Conservation (phyloP, 2,113 vertebrate species). For the Phocoena phocoena region DNA sequence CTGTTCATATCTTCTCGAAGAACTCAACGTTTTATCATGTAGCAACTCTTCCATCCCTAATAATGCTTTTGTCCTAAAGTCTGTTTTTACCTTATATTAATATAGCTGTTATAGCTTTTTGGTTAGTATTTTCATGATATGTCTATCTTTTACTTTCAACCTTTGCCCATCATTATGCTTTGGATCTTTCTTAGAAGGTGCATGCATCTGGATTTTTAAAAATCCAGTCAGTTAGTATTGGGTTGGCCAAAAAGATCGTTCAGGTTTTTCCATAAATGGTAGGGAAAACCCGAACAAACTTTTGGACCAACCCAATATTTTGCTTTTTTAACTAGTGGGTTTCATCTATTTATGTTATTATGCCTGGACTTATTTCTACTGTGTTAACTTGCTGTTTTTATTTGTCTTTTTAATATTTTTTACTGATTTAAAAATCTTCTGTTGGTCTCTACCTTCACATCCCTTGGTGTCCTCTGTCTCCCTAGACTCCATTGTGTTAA, state of each 20-base stretch:
- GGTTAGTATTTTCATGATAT: background rate
- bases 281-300: too few species aligned
- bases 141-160: background rate
- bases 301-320: background rate
- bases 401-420: background rate
- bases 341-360: background rate
- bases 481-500: background rate
- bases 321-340: conserved; percentile 15
- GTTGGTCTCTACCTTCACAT: background rate
- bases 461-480: background rate
- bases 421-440: background rate
- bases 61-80: background rate
- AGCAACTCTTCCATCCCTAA: background rate
- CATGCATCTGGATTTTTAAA: background rate
- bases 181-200: background rate
- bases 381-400: background rate
- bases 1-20: background rate
- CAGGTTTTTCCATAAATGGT: too few species aligned
- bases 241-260: too few species aligned
- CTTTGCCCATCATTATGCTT: background rate
- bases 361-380: background rate
- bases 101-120: background rate
- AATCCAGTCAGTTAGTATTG: background rate
- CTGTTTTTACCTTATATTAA: background rate
- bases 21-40: background rate